These are phyloP conservation scores for Drosophila rellima DNA, from an alignment of 2,888 invertebrate genomes.

Conservation along the genomic window DNA sequence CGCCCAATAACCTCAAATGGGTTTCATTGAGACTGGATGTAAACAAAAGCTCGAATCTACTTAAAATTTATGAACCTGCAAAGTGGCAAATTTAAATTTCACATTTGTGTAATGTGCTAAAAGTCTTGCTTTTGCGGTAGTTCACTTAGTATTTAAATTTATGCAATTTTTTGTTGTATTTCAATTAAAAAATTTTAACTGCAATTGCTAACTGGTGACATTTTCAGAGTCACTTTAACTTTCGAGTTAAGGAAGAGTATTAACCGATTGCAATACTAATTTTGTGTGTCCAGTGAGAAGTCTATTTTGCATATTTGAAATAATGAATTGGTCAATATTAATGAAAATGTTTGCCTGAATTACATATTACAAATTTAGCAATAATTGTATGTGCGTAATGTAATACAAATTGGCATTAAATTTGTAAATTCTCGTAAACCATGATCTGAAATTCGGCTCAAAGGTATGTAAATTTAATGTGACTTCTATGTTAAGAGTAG, in stretches of 20 bases:
- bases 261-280: not conserved
- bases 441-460: not conserved
- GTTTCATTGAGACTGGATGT: conserved; percentile 40
- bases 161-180: conserved; percentile 8
- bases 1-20: conserved; percentile 57
- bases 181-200: conserved; percentile 33
- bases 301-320: not conserved
- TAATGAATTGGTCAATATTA: not conserved
- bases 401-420: conserved; percentile 9
- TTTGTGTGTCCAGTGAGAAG: not conserved
- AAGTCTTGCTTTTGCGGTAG: conserved; percentile 27
- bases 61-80: conserved; percentile 54
- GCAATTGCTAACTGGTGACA: not conserved
- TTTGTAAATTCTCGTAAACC: conserved; percentile 1
- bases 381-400: not conserved
- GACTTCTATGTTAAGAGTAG: conserved; percentile 1
- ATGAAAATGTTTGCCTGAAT: not conserved
- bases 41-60: conserved; percentile 50
- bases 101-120: conserved; percentile 28
- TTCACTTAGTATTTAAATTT: conserved; percentile 22
- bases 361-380: not conserved
- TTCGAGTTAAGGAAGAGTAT: not conserved
- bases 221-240: not conserved
- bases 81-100: conserved; percentile 54
- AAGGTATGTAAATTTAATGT: conserved; percentile 17